These are phyloP conservation scores for Digitonthophagus gazella DNA, from an alignment of 2,888 invertebrate species.

Conservation along the genomic window DNA sequence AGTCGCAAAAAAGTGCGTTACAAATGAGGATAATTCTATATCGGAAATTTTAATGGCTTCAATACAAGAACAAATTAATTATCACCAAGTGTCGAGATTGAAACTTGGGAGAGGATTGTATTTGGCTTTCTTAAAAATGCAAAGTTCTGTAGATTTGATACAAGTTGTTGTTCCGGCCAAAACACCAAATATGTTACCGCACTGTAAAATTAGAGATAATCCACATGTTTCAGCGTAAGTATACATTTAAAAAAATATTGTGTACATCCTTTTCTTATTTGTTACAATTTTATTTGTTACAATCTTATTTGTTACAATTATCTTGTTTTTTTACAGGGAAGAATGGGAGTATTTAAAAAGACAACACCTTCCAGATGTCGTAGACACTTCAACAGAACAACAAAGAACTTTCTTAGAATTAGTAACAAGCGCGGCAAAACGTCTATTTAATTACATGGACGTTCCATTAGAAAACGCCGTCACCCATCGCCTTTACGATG, in stretches of 20 bases:
- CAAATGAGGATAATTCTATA: slow-evolving; percentile 73
- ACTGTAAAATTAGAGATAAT: slow-evolving; percentile 89
- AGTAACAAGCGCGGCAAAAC: slow-evolving; percentile 70
- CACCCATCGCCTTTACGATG: slow-evolving; percentile 82
- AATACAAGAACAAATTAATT: slow-evolving; percentile 74
- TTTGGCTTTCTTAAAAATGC: slow-evolving; percentile 93
- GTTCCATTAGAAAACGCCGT: slow-evolving; percentile 68
- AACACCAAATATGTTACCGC: slow-evolving; percentile 92
- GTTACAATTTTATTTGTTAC: not conserved
- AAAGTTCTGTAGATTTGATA: slow-evolving; percentile 92
- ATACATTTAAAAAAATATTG: too few species aligned
- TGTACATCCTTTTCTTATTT: not conserved
- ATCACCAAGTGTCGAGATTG: slow-evolving; percentile 78
- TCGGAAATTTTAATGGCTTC: slow-evolving; percentile 83
- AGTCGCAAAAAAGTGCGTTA: slow-evolving; percentile 70
- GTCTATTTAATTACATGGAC: slow-evolving; percentile 79
- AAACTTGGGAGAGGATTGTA: slow-evolving; percentile 86
- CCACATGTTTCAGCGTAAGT: slow-evolving; percentile 93
- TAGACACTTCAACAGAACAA: slow-evolving; percentile 65
- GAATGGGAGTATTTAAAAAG: slow-evolving; percentile 91
- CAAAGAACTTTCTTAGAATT: slow-evolving; percentile 79
- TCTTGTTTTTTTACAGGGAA: slow-evolving; percentile 63
- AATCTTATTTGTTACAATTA: not conserved
- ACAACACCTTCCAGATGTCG: slow-evolving; percentile 54
- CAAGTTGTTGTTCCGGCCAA: slow-evolving; percentile 90